Conservation (phyloP, 2,113 vertebrate species). For the Heterotilapia buettikoferi region DNA sequence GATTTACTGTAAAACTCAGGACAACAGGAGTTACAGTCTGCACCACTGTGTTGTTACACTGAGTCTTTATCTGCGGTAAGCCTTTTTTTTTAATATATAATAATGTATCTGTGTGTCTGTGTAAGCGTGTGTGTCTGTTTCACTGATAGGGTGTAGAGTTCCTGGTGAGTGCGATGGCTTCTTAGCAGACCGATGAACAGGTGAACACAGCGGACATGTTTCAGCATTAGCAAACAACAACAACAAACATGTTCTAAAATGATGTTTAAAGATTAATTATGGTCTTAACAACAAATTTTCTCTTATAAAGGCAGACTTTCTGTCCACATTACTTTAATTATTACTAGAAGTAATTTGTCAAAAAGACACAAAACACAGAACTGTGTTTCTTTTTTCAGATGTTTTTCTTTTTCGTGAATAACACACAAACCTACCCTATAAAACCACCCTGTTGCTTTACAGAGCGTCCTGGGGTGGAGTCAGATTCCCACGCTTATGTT, state of each 20-base stretch:
- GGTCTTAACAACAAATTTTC: fast-evolving
- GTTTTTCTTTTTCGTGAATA: fast-evolving
- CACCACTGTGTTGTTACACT: neutral
- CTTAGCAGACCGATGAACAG: neutral
- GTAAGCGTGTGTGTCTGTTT: fast-evolving
- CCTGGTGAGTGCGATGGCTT: neutral
- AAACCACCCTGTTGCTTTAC: neutral
- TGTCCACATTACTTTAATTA: neutral
- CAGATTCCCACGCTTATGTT: neutral
- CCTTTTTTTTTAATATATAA: fast-evolving
- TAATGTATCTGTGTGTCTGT: neutral
- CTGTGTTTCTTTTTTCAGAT: neutral
- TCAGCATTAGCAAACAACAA: neutral
- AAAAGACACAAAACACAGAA: neutral
- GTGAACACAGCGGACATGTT: fast-evolving
- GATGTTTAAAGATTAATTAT: neutral
- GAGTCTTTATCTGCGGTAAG: neutral
- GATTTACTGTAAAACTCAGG: neutral
- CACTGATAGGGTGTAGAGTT: neutral
- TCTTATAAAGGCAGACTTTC: neutral
- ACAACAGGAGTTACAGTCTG: neutral
- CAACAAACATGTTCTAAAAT: neutral
- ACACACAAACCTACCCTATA: fast-evolving
- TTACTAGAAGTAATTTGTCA: neutral
- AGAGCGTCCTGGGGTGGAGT: fast-evolving